phyloP scores from a whole-genome alignment of 2,888 invertebrate species.

The Leptopterna dolabrata region DNA sequence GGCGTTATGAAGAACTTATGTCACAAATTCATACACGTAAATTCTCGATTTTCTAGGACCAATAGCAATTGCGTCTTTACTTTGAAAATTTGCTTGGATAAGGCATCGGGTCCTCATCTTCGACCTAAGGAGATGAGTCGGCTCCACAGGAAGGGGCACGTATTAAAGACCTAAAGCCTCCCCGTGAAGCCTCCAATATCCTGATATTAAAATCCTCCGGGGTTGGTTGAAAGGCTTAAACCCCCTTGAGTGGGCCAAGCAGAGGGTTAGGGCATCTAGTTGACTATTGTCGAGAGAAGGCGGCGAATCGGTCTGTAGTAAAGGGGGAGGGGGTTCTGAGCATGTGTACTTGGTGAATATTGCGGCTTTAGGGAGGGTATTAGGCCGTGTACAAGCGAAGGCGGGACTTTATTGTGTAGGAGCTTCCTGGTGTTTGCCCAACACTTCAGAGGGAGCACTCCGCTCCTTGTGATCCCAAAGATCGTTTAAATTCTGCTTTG shows the following conservation, averaged over 20 bases:
- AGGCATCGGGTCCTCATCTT: background rate
- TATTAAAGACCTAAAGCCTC: background rate
- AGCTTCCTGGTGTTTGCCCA: constrained; percentile 30
- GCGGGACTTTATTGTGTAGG: constrained; percentile 30
- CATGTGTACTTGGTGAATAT: constrained; percentile 38
- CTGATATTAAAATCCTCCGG: constrained; percentile 31
- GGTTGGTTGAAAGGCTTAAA: constrained; percentile 38
- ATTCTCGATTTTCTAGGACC: no score
- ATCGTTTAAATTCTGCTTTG: constrained; percentile 7
- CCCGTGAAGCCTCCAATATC: constrained; percentile 31
- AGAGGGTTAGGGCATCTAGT: background rate
- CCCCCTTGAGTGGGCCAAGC: background rate
- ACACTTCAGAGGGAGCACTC: constrained; percentile 19
- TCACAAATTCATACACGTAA: no score
- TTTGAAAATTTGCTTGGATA: no score
- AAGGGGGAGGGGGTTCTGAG: background rate
- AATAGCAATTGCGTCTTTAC: no score
- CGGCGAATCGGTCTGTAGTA: background rate
- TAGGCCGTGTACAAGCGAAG: constrained; percentile 19
- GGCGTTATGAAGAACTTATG: no score
- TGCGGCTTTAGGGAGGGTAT: constrained; percentile 40
- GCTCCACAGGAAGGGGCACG: background rate
- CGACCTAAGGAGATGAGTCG: background rate
- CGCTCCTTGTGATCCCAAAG: background rate
- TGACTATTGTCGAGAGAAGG: constrained; percentile 23